Evolutionary conservation across 2,113 vertebrate species (phyloP), one percentile per base, ranked within the genome.

Genomic region (Lota lota): DNA sequence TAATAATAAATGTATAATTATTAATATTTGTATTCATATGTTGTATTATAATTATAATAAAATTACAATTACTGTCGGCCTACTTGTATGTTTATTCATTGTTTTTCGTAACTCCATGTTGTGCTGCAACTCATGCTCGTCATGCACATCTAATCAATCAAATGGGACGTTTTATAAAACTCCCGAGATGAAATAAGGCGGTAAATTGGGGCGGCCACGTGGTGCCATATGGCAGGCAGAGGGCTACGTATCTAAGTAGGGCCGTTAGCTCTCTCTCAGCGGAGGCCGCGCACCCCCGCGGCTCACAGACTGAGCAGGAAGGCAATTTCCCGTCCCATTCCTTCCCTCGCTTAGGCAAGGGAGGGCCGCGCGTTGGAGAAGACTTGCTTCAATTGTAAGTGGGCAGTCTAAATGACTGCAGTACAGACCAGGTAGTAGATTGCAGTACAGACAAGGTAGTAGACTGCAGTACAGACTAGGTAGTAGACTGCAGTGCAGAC

Each of bases 191-290:
- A 54, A 59, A 59, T 5, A 19, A 21, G 22, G 63, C 59, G 71
- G 61, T 54, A 22, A 68, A 69, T 58, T 53, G 63, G 65, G 74
- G 67, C 66, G 66, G 64, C 77, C 75, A 69, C 83, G 79, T 83
- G 83, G 74, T 79, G 83, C 80, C 83, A 80, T 84, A 82, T 77
- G 82, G 80, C 40, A 73, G 69, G 78, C 83, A 80, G 80, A 75
- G 85, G 11, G 70, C 74, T 3, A 74, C 66, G 77, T 21, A 67
- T 59, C 72, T 53, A 73, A 69, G 82, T 69, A 40, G 72, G 53
- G 61, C 2, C 28, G 68, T 63, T 62, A 62, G 40, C 81, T 78
- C 81, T 7, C 57, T 67, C 80, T 77, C 81, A 72, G 77, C 76
- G 74, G 81, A 81, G 78, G 83, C 80, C 79, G 33, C 4, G 70